Evolutionary conservation across 2,113 vertebrate species (phyloP).

Genomic region (Nothocercus nigrocapillus): DNA sequence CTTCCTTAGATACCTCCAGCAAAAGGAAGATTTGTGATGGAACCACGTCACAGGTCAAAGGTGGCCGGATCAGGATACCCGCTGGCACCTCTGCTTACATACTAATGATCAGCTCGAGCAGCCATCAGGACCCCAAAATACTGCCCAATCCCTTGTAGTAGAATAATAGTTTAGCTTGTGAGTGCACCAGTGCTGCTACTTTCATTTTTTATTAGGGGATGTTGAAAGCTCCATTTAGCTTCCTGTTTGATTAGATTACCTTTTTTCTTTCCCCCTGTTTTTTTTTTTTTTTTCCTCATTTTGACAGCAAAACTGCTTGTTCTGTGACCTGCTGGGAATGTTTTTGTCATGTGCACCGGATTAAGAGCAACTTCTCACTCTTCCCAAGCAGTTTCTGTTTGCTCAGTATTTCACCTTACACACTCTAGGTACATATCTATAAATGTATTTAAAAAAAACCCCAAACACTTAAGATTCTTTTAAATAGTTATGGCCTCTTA

Average conservation of each 20-base stretch:
- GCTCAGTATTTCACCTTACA: not conserved
- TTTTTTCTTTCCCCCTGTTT: not conserved
- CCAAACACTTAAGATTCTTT: not conserved
- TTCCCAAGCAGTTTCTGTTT: slow-evolving; percentile 6
- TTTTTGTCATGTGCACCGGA: not conserved
- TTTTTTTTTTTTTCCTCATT: not conserved
- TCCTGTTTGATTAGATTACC: not conserved
- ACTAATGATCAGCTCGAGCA: not conserved
- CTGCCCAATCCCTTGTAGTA: not conserved
- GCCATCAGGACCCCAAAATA: not conserved
- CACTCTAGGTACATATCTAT: not conserved
- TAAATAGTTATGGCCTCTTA: not conserved
- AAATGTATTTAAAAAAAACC: not conserved
- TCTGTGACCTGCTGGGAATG: not conserved
- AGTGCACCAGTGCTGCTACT: not conserved
- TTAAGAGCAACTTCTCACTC: not conserved
- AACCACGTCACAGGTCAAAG: not conserved
- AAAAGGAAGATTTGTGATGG: not conserved
- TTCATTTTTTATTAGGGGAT: not conserved
- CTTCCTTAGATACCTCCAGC: not conserved
- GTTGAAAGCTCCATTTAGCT: not conserved
- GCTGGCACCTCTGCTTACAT: not conserved
- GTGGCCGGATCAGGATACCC: not conserved
- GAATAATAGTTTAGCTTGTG: not conserved
- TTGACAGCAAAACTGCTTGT: slow-evolving; percentile 10